Percentiles rank a stretch among this genome's conserved stretches.
Conservation (phyloP, 2,888 invertebrate genomes). For the Pachydiplax longipennis region DNA sequence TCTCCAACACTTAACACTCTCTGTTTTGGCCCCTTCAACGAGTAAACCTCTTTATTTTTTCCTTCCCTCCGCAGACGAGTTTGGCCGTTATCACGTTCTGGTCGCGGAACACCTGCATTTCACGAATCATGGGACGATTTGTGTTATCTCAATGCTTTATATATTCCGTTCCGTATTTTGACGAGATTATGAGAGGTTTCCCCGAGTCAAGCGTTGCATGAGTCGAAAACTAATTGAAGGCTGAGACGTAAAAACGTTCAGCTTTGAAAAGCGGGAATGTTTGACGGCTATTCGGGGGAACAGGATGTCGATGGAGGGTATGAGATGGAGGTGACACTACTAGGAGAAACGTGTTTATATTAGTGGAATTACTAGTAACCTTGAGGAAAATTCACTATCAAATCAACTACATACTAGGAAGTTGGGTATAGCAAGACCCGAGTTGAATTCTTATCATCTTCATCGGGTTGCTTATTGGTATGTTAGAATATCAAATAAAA, state of each 20-base stretch:
- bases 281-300: no score
- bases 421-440: no score
- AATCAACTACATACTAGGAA: no score
- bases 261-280: neutral
- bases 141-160: neutral
- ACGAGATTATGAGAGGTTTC: neutral
- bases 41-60: neutral
- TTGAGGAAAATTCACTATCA: no score
- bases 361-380: no score
- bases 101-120: slow-evolving; percentile 7
- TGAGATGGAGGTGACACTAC: no score
- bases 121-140: neutral
- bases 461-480: no score
- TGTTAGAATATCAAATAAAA: no score
- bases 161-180: neutral
- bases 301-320: no score
- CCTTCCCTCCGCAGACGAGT: neutral
- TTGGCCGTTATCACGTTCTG: neutral
- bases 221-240: neutral
- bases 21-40: neutral
- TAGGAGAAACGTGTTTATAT: no score
- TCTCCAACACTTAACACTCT: neutral
- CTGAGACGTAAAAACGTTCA: neutral
- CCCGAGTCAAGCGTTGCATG: neutral
- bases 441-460: no score